phyloP scores from a whole-genome alignment of 2,113 vertebrate genomes.

The Abramis brama region DNA sequence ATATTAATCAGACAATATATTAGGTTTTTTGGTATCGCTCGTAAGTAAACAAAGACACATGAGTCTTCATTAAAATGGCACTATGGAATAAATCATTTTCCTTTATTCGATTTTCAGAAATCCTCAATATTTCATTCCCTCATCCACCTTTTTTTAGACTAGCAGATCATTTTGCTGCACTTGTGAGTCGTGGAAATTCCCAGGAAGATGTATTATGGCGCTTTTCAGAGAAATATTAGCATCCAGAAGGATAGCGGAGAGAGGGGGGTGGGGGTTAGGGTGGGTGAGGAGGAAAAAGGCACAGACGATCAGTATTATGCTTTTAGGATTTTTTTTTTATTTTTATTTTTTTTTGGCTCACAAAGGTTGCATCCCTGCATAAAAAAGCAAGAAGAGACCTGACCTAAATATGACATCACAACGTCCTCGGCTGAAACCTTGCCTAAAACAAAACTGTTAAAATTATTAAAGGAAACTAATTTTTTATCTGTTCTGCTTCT shows the following conservation, averaged over 20 bases:
- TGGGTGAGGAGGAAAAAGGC: background rate
- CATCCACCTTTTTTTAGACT: constrained; percentile 64
- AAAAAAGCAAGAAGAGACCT: constrained; percentile 14
- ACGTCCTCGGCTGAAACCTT: background rate
- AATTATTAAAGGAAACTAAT: constrained; percentile 16
- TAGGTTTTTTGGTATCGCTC: background rate
- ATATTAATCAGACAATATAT: constrained; percentile 14
- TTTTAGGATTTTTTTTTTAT: constrained; percentile 15
- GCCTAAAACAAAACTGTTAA: constrained; percentile 21
- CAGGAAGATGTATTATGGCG: constrained; percentile 71
- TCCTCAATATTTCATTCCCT: constrained; percentile 63
- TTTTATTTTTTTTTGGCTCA: constrained; percentile 3
- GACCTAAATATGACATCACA: constrained; percentile 32
- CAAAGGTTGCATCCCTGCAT: constrained; percentile 36
- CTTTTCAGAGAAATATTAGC: constrained; percentile 75
- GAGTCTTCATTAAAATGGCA: constrained; percentile 47
- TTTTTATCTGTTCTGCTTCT: constrained; percentile 20
- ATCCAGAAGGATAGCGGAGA: constrained; percentile 53
- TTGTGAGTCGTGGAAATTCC: constrained; percentile 70
- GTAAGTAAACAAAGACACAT: constrained; percentile 4
- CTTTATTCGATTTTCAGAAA: constrained; percentile 50
- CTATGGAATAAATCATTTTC: constrained; percentile 27
- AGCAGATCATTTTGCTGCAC: constrained; percentile 69
- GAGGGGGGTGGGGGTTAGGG: background rate
- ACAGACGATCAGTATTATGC: constrained; percentile 57